A percentile compares a stretch with the other conserved stretches of the same genome.
Conservation (phyloP, 2,888 invertebrate species). For the Perizoma affinitatum region DNA sequence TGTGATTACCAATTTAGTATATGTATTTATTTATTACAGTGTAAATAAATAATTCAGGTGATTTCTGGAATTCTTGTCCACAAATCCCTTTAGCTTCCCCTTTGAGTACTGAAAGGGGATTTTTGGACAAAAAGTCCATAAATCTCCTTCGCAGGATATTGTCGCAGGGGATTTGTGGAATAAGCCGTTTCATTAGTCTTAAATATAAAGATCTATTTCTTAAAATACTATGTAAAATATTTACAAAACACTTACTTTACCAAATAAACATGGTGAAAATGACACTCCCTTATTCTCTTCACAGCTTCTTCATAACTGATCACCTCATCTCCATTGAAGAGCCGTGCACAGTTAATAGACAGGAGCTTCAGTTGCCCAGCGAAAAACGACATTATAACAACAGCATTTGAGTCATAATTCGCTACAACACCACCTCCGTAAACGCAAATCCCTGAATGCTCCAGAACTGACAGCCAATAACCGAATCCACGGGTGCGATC, state of each 20-base stretch:
- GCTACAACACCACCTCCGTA: slow-evolving; percentile 73
- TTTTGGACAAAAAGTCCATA: too few species aligned
- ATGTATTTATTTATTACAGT: too few species aligned
- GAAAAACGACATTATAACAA: slow-evolving; percentile 71
- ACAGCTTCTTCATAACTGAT: slow-evolving; percentile 47
- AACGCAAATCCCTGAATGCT: slow-evolving; percentile 60
- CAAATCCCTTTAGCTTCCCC: too few species aligned
- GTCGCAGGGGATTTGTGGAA: too few species aligned
- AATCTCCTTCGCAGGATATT: too few species aligned
- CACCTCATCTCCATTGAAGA: slow-evolving; percentile 52
- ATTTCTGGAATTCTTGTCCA: too few species aligned
- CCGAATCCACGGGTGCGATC: slow-evolving; percentile 55
- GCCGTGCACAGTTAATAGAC: slow-evolving; percentile 55
- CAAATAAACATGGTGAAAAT: slow-evolving; percentile 59
- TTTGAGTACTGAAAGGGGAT: too few species aligned
- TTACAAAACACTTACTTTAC: slow-evolving; percentile 54
- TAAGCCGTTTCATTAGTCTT: not conserved
- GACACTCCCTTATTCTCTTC: slow-evolving; percentile 57
- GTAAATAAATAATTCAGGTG: too few species aligned
- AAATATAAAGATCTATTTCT: not conserved
- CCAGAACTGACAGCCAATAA: slow-evolving; percentile 54
- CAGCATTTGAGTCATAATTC: slow-evolving; percentile 68
- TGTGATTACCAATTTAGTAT: too few species aligned
- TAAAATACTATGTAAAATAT: not conserved
- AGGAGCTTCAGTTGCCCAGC: slow-evolving; percentile 68